Evolutionary conservation across 2,888 invertebrate species (phyloP).

Genomic region (Gymnocheta viridis): DNA sequence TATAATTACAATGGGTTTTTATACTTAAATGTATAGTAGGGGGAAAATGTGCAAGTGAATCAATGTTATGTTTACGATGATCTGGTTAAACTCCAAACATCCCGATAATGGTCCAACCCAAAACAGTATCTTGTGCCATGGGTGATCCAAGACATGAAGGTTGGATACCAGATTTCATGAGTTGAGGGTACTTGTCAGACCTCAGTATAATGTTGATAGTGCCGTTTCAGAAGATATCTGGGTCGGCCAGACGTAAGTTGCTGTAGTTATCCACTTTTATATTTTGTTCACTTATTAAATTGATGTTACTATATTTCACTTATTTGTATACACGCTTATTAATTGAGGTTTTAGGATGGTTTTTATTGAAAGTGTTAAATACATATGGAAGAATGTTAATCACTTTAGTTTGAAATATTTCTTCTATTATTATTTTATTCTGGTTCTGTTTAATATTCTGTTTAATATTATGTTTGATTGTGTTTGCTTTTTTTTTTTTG

Average conservation of each 20-base stretch:
- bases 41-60: not conserved
- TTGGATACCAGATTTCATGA: not conserved
- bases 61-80: not conserved
- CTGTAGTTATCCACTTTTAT: not conserved
- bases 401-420: too few species aligned
- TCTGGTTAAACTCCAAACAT: not conserved
- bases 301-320: too few species aligned
- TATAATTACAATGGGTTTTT: not conserved
- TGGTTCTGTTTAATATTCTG: too few species aligned
- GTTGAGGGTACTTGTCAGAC: not conserved
- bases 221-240: not conserved
- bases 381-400: too few species aligned
- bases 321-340: too few species aligned
- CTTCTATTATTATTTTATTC: too few species aligned
- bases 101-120: not conserved
- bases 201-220: not conserved
- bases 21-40: not conserved
- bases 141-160: not conserved
- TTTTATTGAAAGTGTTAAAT: too few species aligned
- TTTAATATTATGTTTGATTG: too few species aligned
- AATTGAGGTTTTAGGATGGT: too few species aligned
- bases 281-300: too few species aligned
- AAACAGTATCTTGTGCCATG: not conserved
- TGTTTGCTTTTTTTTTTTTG: too few species aligned
- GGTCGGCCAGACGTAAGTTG: slow-evolving; percentile 3